Evolutionary conservation across 2,113 vertebrate species (phyloP), one percentile per base, ranked within the genome.

Genomic region (Pelecanoides urinatrix): DNA sequence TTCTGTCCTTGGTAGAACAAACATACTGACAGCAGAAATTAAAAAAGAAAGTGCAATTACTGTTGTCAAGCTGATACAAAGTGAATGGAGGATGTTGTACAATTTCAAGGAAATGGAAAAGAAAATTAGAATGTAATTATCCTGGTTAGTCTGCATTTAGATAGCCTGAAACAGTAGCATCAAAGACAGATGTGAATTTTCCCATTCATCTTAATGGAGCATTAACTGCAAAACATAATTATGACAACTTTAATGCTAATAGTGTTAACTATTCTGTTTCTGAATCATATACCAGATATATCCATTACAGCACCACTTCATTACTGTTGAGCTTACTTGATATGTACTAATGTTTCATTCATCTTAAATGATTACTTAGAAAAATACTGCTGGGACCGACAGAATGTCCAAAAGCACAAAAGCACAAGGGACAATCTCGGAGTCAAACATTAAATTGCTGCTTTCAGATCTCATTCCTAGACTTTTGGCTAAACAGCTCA

Each of bases 101-200:
- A 75, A 30, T 87, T 96, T 93, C 63, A 94, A 92, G 45, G 88
- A 93, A 78, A 84, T 63, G 42, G 56, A 89, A 81, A 94, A 91
- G 55, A 96, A 68, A 93, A 91, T 89, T 84, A 70, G 59, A 92
- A 93, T 71, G 53, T 83, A 95, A 97, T 97, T 97, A 94, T 75
- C 63, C 79, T 53, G n/a, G 13, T 40, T 71, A 63, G 47, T 91
- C 79, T 94, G 49, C 58, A 72, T 89, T 97, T 96, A 94, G 71
- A 65, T 47, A 17, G 29, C 25, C 47, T 81, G 53, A 61, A 92
- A 92, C 21, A 36, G 56, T 47, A 76, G n/a, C 93, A 88, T n/a
- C 18, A 49, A 68, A 77, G 45, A 30, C 49, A 90, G 38, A 93
- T 86, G 32, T 90, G 49, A 90, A 17, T 81, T 73, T 92, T 65